Evolutionary conservation across 53 echinoderm and acorn worm genomes (phyloP), one percentile per base, ranked within the genome.

Genomic region (Pentamera pediparva): DNA sequence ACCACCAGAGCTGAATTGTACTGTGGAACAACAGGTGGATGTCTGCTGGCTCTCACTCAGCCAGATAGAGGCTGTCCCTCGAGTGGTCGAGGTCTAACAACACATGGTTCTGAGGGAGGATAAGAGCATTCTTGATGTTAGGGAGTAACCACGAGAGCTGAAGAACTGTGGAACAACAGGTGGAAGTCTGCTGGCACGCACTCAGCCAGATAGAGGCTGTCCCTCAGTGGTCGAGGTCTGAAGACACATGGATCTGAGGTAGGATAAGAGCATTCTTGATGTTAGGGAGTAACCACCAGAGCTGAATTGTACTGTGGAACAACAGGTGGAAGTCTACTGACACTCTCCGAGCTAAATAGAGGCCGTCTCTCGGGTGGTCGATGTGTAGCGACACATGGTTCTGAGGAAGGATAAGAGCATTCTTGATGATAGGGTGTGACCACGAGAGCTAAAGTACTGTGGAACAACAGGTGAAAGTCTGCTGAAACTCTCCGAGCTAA

Each of bases 381-480:
- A 85, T 8, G 29, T 85, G 80, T 6, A 80, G 17, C 12, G 80
- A 85, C 37, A 63, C 56, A 41, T 75, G 75, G 32, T 77, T 62
- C 61, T 77, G 37, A 32, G 4, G n/a, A n/a, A 7, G 26, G 32
- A 32, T 20, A 75, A 33, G 37, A 59, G 59, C 19, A n/a, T n/a
- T n/a, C n/a, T n/a, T n/a, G n/a, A n/a, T n/a, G n/a, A 29, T 29
- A n/a, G 32, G 19, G 4, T 62, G 62, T 4, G 28, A 6, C 4
- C n/a, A n/a, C n/a, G 81, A 84, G 19, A 93, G 73, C 82, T 89
- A 83, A 89, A 8, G 94, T 89, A 64, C 94, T 93, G 33, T 89
- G 86, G 18, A 89, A 32, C 11, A 84, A 76, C 59, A 81, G 81
- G 28, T 74, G 84, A 17, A 84, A 81, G 61, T 81, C 85, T 19